Base-by-base conservation (phyloP, 2,797 vertebrate genomes). In the Anas acuta region DNA sequence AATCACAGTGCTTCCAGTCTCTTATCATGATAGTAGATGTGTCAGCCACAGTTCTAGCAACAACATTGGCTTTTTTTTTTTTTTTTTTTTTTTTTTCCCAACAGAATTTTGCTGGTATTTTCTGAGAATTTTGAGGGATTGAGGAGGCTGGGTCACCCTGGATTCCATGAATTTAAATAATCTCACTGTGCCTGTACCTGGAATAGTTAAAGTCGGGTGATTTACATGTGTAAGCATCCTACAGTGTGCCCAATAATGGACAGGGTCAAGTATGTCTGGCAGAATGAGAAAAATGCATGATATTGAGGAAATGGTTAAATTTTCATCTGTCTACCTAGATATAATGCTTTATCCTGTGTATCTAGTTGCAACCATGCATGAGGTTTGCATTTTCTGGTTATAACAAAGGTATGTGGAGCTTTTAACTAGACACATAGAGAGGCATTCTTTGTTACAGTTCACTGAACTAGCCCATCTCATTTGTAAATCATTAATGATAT, bases 401-500 rank as follows among this genome's bases (percentile, higher is more conserved):
- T 56, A 96, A 93, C 78, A 91, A 95, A 97, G 76, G 47, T 94
- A 91, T 79, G 87, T 35, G 84, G 37, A 86, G 83, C 39, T 41
- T 93, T 92, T 90, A 78, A 80, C 45, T 80, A 84, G 82, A 79
- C 93, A 93, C 65, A 93, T 30, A 95, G 90, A 97, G 95, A 87
- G 58, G 39, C 8, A 6, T 93, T 96, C 96, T 96, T 97, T 96
- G 93, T 97, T 79, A 93, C 69, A 96, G 96, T 95, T 96, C 93
- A 92, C 80, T 95, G 96, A 96, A 93, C 87, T 80, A 87, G 92
- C 84, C 96, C 54, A 87, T 96, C 95, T 96, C 73, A 54, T 97
- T 92, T 94, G 97, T 96, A 94, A 97, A 98, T 96, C 95, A 97
- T 97, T 97, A 97, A 97, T 92, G 96, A 93, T 67, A 69, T 77